A percentile compares a stretch with the other conserved stretches of the same genome.
These are phyloP conservation scores for Panurus biarmicus DNA, from an alignment of 2,113 vertebrate genomes.

Conservation along the genomic window DNA sequence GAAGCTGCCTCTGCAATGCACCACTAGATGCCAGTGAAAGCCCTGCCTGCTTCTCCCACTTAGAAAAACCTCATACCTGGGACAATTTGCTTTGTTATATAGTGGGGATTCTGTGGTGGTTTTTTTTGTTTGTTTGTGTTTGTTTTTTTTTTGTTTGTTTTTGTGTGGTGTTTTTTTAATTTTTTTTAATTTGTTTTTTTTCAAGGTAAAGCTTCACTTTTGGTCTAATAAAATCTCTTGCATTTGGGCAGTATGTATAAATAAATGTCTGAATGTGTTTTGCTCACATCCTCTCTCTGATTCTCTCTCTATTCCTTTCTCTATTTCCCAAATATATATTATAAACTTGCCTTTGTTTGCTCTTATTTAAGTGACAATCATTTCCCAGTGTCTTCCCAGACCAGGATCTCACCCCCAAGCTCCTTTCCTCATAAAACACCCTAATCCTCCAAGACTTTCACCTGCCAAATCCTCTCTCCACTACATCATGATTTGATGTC, in stretches of 20 bases:
- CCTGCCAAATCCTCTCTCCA: background rate
- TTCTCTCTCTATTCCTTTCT: background rate
- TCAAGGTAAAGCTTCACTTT: background rate
- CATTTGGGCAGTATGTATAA: background rate
- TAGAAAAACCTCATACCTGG: background rate
- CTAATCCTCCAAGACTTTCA: background rate
- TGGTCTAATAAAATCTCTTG: background rate
- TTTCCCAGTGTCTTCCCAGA: background rate
- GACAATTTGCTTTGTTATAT: background rate
- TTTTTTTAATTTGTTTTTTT: background rate
- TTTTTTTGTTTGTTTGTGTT: background rate
- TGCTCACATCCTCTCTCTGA: background rate
- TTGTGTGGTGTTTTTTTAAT: too few species aligned
- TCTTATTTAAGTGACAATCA: background rate
- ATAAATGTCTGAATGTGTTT: background rate
- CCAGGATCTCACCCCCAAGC: background rate
- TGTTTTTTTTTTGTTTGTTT: background rate
- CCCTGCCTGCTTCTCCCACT: background rate
- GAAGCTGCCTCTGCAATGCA: background rate
- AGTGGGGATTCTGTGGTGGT: background rate
- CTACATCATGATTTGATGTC: too few species aligned
- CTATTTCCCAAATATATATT: background rate
- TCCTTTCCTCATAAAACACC: background rate
- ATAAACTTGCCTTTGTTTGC: background rate
- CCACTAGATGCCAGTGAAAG: conserved; percentile 61